These are phyloP conservation scores for Argyra leucocephala DNA, from an alignment of 2,888 invertebrate species.

Conservation along the genomic window DNA sequence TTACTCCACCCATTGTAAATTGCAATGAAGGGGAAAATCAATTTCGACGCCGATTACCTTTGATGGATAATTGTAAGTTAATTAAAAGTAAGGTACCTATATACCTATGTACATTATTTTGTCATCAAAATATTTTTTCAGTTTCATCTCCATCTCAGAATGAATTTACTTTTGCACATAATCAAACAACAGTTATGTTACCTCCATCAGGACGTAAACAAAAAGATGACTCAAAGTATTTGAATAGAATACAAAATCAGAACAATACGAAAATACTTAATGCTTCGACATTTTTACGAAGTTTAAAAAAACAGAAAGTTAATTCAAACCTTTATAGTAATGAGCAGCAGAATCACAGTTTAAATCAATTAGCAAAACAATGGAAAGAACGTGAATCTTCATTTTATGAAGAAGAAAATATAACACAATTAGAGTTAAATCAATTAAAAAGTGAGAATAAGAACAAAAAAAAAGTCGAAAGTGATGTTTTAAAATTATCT, in stretches of 20 bases:
- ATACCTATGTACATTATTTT: too few species aligned
- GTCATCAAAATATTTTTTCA: background rate
- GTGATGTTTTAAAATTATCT: slow-evolving; percentile 10
- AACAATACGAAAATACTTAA: slow-evolving; percentile 35
- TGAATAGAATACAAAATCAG: slow-evolving; percentile 19
- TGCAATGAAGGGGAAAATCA: slow-evolving; percentile 22
- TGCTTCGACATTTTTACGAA: slow-evolving; percentile 34
- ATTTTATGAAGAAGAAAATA: slow-evolving; percentile 28
- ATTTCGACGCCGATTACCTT: slow-evolving; percentile 30
- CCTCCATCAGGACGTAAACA: slow-evolving; percentile 20
- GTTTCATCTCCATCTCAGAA: background rate
- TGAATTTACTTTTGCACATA: slow-evolving; percentile 7
- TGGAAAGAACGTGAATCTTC: slow-evolving; percentile 34
- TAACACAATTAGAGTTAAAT: background rate
- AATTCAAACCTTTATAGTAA: background rate
- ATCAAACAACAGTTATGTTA: slow-evolving; percentile 13
- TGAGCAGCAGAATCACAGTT: slow-evolving; percentile 21
- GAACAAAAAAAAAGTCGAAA: too few species aligned
- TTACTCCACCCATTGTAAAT: slow-evolving; percentile 36
- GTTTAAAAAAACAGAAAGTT: slow-evolving; percentile 30
- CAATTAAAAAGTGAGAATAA: too few species aligned
- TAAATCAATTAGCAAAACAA: slow-evolving; percentile 30
- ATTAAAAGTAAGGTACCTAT: background rate
- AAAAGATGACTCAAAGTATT: slow-evolving; percentile 13
- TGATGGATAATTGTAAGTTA: slow-evolving; percentile 8